Evolutionary conservation across 2,797 vertebrate genomes (phyloP).

Genomic region (Sebastes matsubarae): DNA sequence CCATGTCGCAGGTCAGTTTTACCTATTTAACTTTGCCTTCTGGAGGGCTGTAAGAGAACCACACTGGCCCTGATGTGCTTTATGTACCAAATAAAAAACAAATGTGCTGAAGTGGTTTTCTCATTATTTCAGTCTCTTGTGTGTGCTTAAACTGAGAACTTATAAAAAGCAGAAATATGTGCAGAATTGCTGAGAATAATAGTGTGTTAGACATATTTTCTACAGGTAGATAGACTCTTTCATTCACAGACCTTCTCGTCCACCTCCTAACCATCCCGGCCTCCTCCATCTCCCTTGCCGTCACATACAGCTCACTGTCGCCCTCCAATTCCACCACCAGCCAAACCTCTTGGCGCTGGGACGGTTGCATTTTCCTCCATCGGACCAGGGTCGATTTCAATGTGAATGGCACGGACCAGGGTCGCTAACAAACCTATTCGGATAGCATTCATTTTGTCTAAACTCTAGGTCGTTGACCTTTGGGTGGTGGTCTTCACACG

Average conservation of each 20-base stretch:
- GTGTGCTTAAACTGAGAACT: neutral
- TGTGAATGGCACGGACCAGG: no score
- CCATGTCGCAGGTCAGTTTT: constrained; percentile 57
- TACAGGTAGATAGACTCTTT: neutral
- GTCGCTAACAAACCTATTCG: no score
- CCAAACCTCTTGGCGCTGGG: no score
- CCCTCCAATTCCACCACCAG: no score
- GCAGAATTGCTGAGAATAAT: neutral
- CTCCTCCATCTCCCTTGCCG: no score
- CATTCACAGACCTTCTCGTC: neutral
- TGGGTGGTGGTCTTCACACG: no score
- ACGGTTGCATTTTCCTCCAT: no score
- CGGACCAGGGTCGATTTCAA: no score
- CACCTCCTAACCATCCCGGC: no score
- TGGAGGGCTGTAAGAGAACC: constrained; percentile 11
- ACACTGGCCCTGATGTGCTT: constrained; percentile 38
- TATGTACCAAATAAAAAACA: constrained; percentile 63
- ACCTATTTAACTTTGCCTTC: constrained; percentile 42
- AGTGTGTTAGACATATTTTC: neutral
- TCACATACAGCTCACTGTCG: no score
- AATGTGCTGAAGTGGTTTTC: neutral
- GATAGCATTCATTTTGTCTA: no score
- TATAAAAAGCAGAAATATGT: neutral
- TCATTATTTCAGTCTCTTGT: neutral
- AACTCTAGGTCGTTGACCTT: no score